These are phyloP conservation scores for Tetragonisca angustula DNA, from an alignment of 2,888 invertebrate genomes.

Conservation along the genomic window DNA sequence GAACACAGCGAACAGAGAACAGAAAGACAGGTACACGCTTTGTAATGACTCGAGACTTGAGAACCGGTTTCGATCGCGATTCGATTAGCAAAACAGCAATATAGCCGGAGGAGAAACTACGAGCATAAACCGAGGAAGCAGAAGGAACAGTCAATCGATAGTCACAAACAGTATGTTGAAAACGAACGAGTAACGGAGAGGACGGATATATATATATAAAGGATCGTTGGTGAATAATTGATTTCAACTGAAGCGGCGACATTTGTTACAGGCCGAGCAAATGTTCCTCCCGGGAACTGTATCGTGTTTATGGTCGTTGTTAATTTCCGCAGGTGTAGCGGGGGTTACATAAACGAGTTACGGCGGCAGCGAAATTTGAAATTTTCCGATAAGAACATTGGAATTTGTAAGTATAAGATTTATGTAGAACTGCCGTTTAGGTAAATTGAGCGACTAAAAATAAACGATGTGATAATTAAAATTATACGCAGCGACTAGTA, in stretches of 20 bases:
- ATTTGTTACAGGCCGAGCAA: constrained; percentile 23
- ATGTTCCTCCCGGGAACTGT: constrained; percentile 17
- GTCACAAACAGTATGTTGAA: not conserved
- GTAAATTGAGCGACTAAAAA: not conserved
- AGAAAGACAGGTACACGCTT: constrained; percentile 12
- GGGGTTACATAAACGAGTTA: not conserved
- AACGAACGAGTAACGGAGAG: constrained; percentile 1
- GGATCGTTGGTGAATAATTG: constrained; percentile 12
- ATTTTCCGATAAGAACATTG: not conserved
- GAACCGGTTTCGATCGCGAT: constrained; percentile 52
- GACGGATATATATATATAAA: not conserved
- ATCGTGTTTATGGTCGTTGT: not conserved
- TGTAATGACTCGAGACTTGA: constrained; percentile 46
- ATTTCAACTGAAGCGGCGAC: constrained; percentile 8
- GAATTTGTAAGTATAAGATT: not conserved
- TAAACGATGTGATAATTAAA: not conserved
- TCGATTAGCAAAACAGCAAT: constrained; percentile 36
- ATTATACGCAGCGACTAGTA: not conserved
- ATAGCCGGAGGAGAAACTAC: constrained; percentile 28
- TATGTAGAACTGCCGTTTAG: not conserved
- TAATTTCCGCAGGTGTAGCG: not conserved
- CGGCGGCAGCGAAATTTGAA: not conserved
- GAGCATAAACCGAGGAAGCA: constrained; percentile 4
- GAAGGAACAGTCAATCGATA: constrained; percentile 28
- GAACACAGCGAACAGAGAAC: not conserved